Percentiles rank a stretch among this genome's conserved stretches.
Evolutionary conservation across 2,888 invertebrate genomes (phyloP).

Genomic region (Arge pagana): DNA sequence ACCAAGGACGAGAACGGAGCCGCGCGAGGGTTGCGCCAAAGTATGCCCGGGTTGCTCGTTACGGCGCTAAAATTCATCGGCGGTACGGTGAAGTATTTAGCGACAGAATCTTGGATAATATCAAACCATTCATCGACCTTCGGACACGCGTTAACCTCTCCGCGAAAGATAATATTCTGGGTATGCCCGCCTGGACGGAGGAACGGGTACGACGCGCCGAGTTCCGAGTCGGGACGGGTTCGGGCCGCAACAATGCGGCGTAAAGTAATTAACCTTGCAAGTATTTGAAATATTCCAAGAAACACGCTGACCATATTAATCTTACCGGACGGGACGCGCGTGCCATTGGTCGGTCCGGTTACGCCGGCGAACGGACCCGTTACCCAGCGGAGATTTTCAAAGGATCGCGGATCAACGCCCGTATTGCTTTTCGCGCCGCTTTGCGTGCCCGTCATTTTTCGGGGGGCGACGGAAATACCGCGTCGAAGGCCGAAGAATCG

Average conservation of each 20-base stretch:
- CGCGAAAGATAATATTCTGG: slow-evolving; percentile 18
- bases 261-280: slow-evolving; percentile 51
- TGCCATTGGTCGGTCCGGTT: slow-evolving; percentile 31
- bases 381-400: slow-evolving; percentile 11
- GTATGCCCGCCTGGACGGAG: slow-evolving; percentile 16
- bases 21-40: no score
- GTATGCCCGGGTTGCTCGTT: no score
- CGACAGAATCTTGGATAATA: slow-evolving; percentile 17
- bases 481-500: no score
- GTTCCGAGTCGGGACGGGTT: slow-evolving; percentile 11
- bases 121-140: slow-evolving; percentile 20
- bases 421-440: no score
- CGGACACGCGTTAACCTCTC: slow-evolving; percentile 12
- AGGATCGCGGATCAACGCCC: no score
- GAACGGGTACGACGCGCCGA: neutral
- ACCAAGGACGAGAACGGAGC: no score
- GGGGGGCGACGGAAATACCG: no score
- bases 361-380: slow-evolving; percentile 15
- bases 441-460: no score
- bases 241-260: slow-evolving; percentile 41
- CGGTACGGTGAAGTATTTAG: slow-evolving; percentile 13
- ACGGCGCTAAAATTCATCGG: no score
- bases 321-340: slow-evolving; percentile 41
- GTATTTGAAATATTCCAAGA: slow-evolving; percentile 53
- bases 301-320: slow-evolving; percentile 52